A percentile compares a stretch with the other conserved stretches of the same genome.
phyloP scores from a whole-genome alignment of 2,888 invertebrate species.

The Ptilodon capucinus region DNA sequence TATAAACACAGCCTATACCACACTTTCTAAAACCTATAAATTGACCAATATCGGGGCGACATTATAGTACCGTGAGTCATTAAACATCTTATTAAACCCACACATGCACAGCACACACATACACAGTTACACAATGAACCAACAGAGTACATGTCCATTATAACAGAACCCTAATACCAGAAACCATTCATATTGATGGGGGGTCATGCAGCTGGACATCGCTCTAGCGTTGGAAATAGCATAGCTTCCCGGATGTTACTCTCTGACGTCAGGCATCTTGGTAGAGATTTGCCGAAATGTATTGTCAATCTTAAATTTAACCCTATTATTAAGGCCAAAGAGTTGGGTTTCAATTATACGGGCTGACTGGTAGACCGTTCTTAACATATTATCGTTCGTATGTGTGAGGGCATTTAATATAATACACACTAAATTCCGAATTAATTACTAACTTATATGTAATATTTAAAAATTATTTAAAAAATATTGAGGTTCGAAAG shows the following conservation, averaged over 20 bases:
- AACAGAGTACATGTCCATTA: slow-evolving; percentile 24
- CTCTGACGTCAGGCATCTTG: slow-evolving; percentile 72
- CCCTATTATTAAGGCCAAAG: slow-evolving; percentile 40
- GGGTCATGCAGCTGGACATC: slow-evolving; percentile 33
- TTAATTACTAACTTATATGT: no score
- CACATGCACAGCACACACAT: slow-evolving; percentile 8
- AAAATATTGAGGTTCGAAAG: no score
- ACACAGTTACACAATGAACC: slow-evolving; percentile 11
- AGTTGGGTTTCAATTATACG: slow-evolving; percentile 36
- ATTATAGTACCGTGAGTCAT: slow-evolving; percentile 15
- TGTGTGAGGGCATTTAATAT: no score
- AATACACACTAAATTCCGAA: no score
- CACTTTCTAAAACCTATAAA: slow-evolving; percentile 1
- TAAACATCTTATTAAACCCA: slow-evolving; percentile 19
- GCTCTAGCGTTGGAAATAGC: slow-evolving; percentile 60
- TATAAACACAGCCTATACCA: neutral
- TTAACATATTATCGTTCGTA: slow-evolving; percentile 5
- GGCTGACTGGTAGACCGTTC: slow-evolving; percentile 5
- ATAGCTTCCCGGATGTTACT: slow-evolving; percentile 75
- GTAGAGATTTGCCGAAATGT: slow-evolving; percentile 57
- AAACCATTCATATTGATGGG: slow-evolving; percentile 5
- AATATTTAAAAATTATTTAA: no score
- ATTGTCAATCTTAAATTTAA: slow-evolving; percentile 47
- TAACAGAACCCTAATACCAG: slow-evolving; percentile 19
- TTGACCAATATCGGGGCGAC: neutral